Conservation (phyloP, 2,113 vertebrate genomes). For the Datnioides undecimradiatus region DNA sequence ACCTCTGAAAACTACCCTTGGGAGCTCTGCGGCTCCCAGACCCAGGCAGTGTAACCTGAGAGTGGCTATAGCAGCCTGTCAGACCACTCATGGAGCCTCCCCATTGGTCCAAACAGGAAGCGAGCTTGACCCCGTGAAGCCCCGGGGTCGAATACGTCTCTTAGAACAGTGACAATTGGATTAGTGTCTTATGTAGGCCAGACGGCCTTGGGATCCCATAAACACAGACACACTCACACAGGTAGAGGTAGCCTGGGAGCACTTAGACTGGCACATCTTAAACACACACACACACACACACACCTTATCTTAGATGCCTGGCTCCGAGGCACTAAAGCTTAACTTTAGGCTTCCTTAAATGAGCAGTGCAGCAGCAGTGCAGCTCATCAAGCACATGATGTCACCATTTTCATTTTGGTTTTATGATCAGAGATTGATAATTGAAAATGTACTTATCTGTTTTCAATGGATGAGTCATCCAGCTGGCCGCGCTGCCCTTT, state of each 20-base stretch:
- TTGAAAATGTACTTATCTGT: conserved; percentile 63
- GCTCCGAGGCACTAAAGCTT: neutral
- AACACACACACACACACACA: neutral
- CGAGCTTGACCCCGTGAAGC: conserved; percentile 58
- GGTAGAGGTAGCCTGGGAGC: conserved; percentile 43
- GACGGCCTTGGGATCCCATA: conserved; percentile 45
- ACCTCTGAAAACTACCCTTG: conserved; percentile 38
- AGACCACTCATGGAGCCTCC: conserved; percentile 50
- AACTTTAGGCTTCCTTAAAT: neutral
- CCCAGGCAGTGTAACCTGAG: conserved; percentile 67
- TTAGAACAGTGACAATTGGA: conserved; percentile 75
- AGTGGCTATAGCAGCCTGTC: conserved; percentile 68
- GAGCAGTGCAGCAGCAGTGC: conserved; percentile 2
- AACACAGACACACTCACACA: conserved; percentile 45
- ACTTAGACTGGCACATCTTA: conserved; percentile 3
- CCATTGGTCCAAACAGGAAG: conserved; percentile 75
- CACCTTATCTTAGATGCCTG: conserved; percentile 5
- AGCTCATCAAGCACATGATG: conserved; percentile 43
- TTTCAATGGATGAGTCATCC: conserved; percentile 69
- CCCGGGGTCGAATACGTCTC: conserved; percentile 59
- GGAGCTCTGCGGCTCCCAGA: conserved; percentile 48
- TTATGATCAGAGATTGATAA: conserved; percentile 69
- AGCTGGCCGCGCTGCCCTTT: conserved; percentile 8
- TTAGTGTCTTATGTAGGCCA: conserved; percentile 73
- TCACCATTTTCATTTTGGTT: conserved; percentile 61